Percentiles rank a stretch among this genome's conserved stretches.
Evolutionary conservation across 2,797 vertebrate genomes (phyloP).

Genomic region (Melanogrammus aeglefinus): DNA sequence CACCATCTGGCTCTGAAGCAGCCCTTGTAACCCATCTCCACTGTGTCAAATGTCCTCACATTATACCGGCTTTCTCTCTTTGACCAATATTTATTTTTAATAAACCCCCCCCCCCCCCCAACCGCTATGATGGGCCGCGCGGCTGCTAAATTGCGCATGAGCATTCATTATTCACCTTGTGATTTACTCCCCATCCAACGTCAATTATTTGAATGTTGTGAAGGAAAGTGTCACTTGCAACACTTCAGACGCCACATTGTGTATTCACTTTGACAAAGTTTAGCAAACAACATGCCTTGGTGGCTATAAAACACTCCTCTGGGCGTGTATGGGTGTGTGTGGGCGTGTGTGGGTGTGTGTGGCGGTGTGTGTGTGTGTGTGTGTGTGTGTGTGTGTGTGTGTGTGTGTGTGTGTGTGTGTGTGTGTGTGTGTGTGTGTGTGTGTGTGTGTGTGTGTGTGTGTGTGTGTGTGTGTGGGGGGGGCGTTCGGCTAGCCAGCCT

Average conservation of each 20-base stretch:
- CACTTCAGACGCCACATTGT: too few relatives aligned
- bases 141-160: slow-evolving; percentile 4
- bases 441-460: background rate
- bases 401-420: slow-evolving; percentile 7
- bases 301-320: slow-evolving; percentile 8
- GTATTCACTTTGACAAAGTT: too few relatives aligned
- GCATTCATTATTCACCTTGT: slow-evolving; percentile 18
- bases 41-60: too few relatives aligned
- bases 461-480: slow-evolving; percentile 4
- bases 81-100: too few relatives aligned
- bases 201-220: slow-evolving; percentile 3
- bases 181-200: background rate
- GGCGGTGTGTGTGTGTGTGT: background rate
- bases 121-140: too few relatives aligned
- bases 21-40: too few relatives aligned
- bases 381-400: background rate
- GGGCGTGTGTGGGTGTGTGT: slow-evolving; percentile 2
- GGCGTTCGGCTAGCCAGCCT: background rate
- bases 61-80: too few relatives aligned
- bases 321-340: slow-evolving; percentile 14
- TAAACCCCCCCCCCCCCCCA: too few relatives aligned
- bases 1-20: too few relatives aligned
- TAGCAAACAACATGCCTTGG: too few relatives aligned
- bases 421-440: slow-evolving; percentile 1
- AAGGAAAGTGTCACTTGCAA: slow-evolving; percentile 1